Evolutionary conservation across 2,113 vertebrate genomes (phyloP).

Genomic region (Tragulus kanchil): DNA sequence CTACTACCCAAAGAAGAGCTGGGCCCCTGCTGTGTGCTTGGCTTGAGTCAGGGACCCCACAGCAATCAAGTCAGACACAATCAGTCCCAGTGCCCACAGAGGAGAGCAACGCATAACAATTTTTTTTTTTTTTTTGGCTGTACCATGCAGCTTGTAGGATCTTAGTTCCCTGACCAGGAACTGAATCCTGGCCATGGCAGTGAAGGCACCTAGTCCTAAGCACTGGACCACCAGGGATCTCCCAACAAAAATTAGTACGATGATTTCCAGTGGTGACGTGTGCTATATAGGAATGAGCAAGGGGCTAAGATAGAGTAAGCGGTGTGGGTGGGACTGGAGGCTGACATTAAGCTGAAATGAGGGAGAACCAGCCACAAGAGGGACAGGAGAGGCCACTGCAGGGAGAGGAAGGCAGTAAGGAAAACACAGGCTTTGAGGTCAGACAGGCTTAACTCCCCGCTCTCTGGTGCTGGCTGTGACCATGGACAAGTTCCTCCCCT

Average conservation of each 20-base stretch:
- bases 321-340: no score
- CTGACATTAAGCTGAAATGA: not conserved
- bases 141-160: not conserved
- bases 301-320: not conserved
- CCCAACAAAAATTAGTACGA: no score
- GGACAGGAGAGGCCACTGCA: no score
- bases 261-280: not conserved
- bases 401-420: no score
- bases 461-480: not conserved
- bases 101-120: accelerated
- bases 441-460: not conserved
- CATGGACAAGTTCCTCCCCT: not conserved
- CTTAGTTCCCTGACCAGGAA: not conserved
- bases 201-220: not conserved
- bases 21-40: not conserved
- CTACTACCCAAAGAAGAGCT: not conserved
- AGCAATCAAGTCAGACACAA: not conserved
- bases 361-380: not conserved
- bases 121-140: not conserved
- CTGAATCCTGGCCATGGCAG: not conserved
- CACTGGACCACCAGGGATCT: not conserved
- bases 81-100: accelerated
- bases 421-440: not conserved
- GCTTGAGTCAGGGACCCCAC: not conserved
- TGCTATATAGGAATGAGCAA: not conserved